A percentile compares a stretch with the other conserved stretches of the same genome.
These are phyloP conservation scores for Spisula subtruncata DNA, from an alignment of 2,888 invertebrate species.

Conservation along the genomic window DNA sequence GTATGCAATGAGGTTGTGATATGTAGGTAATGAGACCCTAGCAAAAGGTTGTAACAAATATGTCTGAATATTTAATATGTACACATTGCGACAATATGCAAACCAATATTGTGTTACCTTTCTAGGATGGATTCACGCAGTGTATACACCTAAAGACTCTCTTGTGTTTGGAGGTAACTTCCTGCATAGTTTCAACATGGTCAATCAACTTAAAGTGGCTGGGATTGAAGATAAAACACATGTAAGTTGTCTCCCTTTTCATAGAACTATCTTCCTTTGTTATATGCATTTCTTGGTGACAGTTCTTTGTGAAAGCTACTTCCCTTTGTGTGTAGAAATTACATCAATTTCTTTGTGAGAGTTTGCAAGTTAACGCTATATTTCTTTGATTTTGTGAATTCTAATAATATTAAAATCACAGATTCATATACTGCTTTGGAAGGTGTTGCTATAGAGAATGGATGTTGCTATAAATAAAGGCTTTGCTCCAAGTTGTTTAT, in stretches of 20 bases:
- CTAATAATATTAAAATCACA: too few relatives aligned
- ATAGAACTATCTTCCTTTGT: background rate
- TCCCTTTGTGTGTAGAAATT: background rate
- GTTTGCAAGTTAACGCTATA: too few relatives aligned
- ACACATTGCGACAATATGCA: too few relatives aligned
- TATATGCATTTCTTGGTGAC: too few relatives aligned
- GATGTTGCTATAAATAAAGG: too few relatives aligned
- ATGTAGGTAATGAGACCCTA: too few relatives aligned
- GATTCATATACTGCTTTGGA: background rate
- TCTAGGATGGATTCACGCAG: slow-evolving; percentile 98
- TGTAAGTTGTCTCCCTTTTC: slow-evolving; percentile 88
- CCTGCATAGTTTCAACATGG: slow-evolving; percentile 97
- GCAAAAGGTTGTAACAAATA: too few relatives aligned
- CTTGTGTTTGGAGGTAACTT: slow-evolving; percentile 99
- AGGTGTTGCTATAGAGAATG: background rate
- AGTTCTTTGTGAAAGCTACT: too few relatives aligned
- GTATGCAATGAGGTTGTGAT: too few relatives aligned
- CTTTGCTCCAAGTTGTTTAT: too few relatives aligned
- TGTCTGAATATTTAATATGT: too few relatives aligned
- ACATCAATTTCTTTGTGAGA: background rate
- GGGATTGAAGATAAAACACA: slow-evolving; percentile 98
- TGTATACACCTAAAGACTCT: slow-evolving; percentile 98
- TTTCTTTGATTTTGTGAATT: too few relatives aligned
- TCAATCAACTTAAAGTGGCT: slow-evolving; percentile 97
- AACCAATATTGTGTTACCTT: background rate